Conservation (phyloP, 1,140 invertebrate species). For the Hormaphis cornu region DNA sequence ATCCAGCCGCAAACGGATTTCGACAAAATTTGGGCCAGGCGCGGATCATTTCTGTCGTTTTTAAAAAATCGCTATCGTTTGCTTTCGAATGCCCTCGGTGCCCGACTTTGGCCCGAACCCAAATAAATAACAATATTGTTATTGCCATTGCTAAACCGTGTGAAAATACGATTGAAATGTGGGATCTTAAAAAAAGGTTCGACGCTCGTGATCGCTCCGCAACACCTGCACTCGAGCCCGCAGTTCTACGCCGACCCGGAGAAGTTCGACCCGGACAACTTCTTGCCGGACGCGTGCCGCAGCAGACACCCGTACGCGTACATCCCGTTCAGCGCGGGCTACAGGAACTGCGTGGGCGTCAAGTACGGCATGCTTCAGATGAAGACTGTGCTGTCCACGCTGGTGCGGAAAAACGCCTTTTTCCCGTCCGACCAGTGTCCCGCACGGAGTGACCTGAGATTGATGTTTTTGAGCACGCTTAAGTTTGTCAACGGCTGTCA, state of each 20-base stretch:
- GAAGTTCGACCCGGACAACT: conserved; percentile 42
- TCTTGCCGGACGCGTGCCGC: conserved; percentile 50
- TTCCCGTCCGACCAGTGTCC: conserved; percentile 17
- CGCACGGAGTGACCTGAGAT: not conserved
- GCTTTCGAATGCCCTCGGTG: too few relatives aligned
- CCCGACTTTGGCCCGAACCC: too few relatives aligned
- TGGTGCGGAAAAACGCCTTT: conserved; percentile 40
- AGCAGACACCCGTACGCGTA: conserved; percentile 45
- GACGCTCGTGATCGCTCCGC: not conserved
- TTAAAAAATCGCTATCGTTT: too few relatives aligned
- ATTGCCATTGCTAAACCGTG: too few relatives aligned
- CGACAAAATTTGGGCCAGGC: too few relatives aligned
- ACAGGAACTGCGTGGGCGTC: conserved; percentile 50
- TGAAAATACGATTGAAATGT: too few relatives aligned
- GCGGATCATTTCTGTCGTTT: too few relatives aligned
- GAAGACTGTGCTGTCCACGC: conserved; percentile 44
- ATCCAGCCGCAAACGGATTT: too few relatives aligned
- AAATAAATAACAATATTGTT: too few relatives aligned
- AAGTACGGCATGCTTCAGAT: conserved; percentile 45
- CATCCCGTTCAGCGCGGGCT: conserved; percentile 53
- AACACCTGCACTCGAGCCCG: conserved; percentile 47
- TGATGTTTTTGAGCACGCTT: conserved; percentile 2
- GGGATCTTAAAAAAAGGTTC: not conserved
- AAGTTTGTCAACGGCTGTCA: conserved; percentile 13
- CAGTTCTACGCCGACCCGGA: conserved; percentile 45